Base-by-base conservation (phyloP, 1,140 invertebrate genomes). In the Globodera ellingtonae region DNA sequence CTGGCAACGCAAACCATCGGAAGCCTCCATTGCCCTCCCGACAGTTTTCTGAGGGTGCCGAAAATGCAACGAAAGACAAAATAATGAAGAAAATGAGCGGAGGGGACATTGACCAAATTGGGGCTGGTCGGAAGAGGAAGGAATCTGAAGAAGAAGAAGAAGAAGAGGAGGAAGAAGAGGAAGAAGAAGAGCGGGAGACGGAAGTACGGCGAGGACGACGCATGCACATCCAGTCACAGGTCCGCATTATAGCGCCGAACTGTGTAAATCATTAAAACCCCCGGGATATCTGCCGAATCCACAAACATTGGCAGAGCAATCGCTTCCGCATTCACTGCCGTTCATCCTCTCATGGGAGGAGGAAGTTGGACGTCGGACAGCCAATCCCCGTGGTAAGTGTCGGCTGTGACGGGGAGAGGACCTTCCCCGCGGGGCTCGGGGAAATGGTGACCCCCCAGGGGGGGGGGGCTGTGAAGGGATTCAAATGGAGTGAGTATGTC, bases 351-450 rank as follows among this genome's bases (percentile, higher is more conserved):
- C 75, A 77, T 77, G 75, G 75, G 3, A 59, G 56, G 35, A 24
- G 24, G n/a, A 70, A 70, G 24, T 47, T 79, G 78, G 69, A 50
- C 59, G 56, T 59, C 48, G 74, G 79, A 80, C 59, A 75, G 75
- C 59, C 75, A 13, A 79, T 80, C 62, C 66, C 80, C 67, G 65
- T 81, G 52, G 80, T 80, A 52, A 47, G 79, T 44, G 13, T 24
- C 24, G 21, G 47, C 46, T 67, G 47, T 7, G 35, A 35, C 1
- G 35, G 35, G 35, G 35, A 35, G 35, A 35, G 35, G 35, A 35
- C 35, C 35, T 2, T 24, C 35, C 35, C 35, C 35, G 35, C 35
- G 35, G 35, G 35, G 35, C 3, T 35, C 35, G 35, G 35, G 35
- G 35, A 2, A 35, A 35, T 35, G 35, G 35, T 35, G 35, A 35